Evolutionary conservation across 2,888 invertebrate species (phyloP).

Genomic region (Eilema griseolum): DNA sequence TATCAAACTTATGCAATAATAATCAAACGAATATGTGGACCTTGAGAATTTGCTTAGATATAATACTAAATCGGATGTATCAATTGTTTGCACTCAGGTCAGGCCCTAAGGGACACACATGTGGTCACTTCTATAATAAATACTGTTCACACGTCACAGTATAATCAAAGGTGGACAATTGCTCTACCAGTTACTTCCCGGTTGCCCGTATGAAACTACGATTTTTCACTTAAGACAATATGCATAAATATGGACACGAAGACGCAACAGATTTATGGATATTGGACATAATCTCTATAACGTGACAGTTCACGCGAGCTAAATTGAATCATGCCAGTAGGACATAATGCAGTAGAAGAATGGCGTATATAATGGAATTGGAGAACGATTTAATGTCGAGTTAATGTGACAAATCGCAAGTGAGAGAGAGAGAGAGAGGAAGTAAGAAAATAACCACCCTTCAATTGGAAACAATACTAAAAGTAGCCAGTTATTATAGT

Average conservation of each 20-base stretch:
- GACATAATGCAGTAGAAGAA: not conserved
- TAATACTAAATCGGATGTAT: not conserved
- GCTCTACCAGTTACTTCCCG: conserved; percentile 66
- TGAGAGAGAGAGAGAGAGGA: no score
- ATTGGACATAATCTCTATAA: conserved; percentile 44
- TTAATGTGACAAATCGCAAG: no score
- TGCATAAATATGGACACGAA: conserved; percentile 57
- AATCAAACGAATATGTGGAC: not conserved
- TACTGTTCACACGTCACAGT: conserved; percentile 27
- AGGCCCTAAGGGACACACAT: conserved; percentile 19
- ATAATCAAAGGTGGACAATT: conserved; percentile 57
- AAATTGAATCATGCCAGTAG: not conserved
- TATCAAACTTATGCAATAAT: not conserved
- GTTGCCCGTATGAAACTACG: conserved; percentile 59
- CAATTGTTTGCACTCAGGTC: not conserved
- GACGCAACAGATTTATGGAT: conserved; percentile 62
- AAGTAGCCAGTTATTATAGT: no score
- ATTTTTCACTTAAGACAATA: conserved; percentile 72
- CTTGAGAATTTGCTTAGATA: not conserved
- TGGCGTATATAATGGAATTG: not conserved
- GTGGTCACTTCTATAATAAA: conserved; percentile 14
- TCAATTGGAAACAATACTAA: no score
- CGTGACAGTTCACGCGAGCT: not conserved
- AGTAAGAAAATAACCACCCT: no score
- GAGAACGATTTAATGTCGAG: no score